Evolutionary conservation across 1,140 invertebrate genomes (phyloP).

Genomic region (Centruroides vittatus): DNA sequence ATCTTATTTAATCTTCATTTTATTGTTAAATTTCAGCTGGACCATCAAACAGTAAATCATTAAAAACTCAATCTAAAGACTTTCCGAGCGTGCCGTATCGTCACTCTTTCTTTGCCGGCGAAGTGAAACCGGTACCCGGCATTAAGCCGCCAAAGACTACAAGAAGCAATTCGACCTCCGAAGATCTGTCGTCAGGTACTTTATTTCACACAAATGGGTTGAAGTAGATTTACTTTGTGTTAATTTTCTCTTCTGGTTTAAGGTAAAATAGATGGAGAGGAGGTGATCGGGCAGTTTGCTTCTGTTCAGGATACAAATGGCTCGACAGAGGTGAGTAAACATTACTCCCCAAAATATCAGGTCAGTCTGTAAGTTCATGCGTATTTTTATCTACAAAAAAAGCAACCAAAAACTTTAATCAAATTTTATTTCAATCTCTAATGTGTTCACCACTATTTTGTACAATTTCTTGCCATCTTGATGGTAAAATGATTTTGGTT

Average conservation of each 20-base stretch:
- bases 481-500: too few relatives aligned
- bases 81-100: too few relatives aligned
- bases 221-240: neutral
- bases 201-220: neutral
- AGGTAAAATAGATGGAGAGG: constrained; percentile 18
- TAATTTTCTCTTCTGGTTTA: constrained; percentile 18
- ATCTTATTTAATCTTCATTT: constrained; percentile 3
- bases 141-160: constrained; percentile 1
- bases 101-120: too few relatives aligned
- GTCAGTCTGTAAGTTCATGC: too few relatives aligned
- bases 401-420: too few relatives aligned
- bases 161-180: neutral
- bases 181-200: neutral
- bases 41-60: neutral
- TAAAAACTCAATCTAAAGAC: neutral
- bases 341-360: too few relatives aligned
- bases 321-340: constrained; percentile 36
- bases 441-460: too few relatives aligned
- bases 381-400: too few relatives aligned
- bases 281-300: constrained; percentile 20
- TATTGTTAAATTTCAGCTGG: constrained; percentile 3
- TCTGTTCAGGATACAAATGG: constrained; percentile 24
- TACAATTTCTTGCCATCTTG: too few relatives aligned
- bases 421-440: too few relatives aligned
- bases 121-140: constrained; percentile 10